phyloP scores from a whole-genome alignment of 2,113 vertebrate species.

The Eublepharis macularius region DNA sequence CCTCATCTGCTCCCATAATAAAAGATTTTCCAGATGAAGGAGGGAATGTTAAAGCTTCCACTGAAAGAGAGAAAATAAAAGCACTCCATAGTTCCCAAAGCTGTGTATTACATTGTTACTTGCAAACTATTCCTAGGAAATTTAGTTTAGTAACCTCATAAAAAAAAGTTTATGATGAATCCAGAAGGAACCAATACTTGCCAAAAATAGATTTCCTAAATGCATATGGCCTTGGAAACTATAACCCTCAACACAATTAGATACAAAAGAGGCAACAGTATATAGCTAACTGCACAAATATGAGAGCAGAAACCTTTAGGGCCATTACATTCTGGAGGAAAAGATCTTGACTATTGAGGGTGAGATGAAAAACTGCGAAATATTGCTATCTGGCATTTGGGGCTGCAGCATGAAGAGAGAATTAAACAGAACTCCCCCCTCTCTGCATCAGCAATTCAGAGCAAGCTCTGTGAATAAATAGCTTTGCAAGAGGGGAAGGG shows the following conservation, averaged over 20 bases:
- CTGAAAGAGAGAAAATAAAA: conserved; percentile 70
- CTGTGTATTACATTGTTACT: background rate
- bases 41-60: conserved; percentile 95
- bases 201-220: background rate
- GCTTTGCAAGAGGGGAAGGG: no score
- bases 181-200: background rate
- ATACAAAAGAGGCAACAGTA: background rate
- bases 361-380: no score
- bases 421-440: no score
- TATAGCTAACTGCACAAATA: background rate
- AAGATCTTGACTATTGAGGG: background rate
- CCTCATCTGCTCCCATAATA: conserved; percentile 94
- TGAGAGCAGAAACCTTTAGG: background rate
- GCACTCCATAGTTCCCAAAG: background rate
- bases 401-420: no score
- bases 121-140: background rate
- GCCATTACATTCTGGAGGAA: background rate
- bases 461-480: no score
- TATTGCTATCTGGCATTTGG: no score
- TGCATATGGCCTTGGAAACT: background rate
- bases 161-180: background rate
- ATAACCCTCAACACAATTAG: background rate
- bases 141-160: background rate
- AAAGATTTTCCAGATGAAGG: conserved; percentile 96
- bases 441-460: no score